A percentile compares a stretch with the other conserved stretches of the same genome.
These are phyloP conservation scores for Pangasius krempfi DNA, from an alignment of 2,797 vertebrate genomes.

Conservation along the genomic window DNA sequence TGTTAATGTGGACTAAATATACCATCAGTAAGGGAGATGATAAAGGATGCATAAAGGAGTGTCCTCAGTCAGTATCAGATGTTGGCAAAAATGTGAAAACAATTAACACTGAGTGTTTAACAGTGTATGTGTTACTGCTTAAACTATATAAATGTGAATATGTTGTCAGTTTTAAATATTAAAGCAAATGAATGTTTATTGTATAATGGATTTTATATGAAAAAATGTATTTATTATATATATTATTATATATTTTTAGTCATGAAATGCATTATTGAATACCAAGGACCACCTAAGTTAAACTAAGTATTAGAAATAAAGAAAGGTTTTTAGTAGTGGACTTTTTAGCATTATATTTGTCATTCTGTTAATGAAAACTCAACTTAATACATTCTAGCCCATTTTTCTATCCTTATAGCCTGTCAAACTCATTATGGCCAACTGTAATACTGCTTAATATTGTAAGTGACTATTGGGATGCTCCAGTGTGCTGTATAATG, in stretches of 20 bases:
- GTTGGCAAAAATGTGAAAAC: neutral
- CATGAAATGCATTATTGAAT: neutral
- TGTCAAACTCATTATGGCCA: slow-evolving; percentile 13
- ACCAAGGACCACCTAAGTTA: neutral
- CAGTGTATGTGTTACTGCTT: neutral
- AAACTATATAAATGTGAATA: neutral
- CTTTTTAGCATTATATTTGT: neutral
- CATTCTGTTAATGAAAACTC: neutral
- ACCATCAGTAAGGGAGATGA: neutral
- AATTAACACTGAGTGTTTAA: neutral
- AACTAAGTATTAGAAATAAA: neutral
- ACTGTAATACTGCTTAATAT: slow-evolving; percentile 1
- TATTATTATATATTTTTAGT: no score
- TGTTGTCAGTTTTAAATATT: neutral
- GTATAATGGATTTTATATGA: neutral
- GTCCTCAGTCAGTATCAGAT: neutral
- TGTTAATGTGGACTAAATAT: neutral
- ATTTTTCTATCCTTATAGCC: slow-evolving; percentile 5
- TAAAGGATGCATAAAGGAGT: neutral
- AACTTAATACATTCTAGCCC: neutral
- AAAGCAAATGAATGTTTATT: neutral
- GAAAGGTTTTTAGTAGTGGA: neutral
- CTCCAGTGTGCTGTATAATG: slow-evolving; percentile 15
- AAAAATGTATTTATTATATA: no score
- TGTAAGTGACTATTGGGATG: neutral